Conservation (phyloP, 2,888 invertebrate genomes). For the Mesodorylaimus sp. region DNA sequence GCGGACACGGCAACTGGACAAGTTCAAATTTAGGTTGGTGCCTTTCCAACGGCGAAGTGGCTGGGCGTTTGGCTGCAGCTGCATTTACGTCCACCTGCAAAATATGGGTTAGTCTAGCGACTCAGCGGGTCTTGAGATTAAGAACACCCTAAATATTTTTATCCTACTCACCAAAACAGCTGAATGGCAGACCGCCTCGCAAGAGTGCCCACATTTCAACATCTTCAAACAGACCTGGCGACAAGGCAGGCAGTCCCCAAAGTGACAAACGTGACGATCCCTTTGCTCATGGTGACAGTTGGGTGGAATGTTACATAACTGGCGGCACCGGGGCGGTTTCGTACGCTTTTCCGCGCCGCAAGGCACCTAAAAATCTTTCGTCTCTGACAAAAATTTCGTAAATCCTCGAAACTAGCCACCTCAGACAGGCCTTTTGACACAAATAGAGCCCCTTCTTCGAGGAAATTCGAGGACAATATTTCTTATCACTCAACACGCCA, state of each 20-base stretch:
- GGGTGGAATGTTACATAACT: slow-evolving; percentile 52
- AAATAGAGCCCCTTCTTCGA: too few species aligned
- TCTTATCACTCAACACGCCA: too few species aligned
- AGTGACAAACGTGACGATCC: slow-evolving; percentile 58
- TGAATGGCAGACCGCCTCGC: slow-evolving; percentile 51
- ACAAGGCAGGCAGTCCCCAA: slow-evolving; percentile 64
- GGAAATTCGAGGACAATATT: too few species aligned
- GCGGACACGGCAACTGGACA: slow-evolving; percentile 34
- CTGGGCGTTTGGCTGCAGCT: slow-evolving; percentile 17
- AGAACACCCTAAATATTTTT: background rate
- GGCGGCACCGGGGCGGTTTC: slow-evolving; percentile 57
- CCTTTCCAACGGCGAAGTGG: slow-evolving; percentile 37
- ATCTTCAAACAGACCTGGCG: slow-evolving; percentile 49
- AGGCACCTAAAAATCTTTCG: slow-evolving; percentile 41
- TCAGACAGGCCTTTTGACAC: too few species aligned
- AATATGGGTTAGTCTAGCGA: too few species aligned
- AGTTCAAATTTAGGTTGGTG: slow-evolving; percentile 25
- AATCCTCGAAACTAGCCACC: background rate
- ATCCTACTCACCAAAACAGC: background rate
- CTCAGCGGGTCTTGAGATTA: too few species aligned
- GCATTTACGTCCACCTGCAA: too few species aligned
- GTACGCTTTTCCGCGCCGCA: slow-evolving; percentile 60
- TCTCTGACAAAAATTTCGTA: background rate
- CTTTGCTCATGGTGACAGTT: slow-evolving; percentile 62
- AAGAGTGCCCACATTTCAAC: slow-evolving; percentile 47